Base-by-base conservation (phyloP, 2,113 vertebrate species). In the Siniperca chuatsi region DNA sequence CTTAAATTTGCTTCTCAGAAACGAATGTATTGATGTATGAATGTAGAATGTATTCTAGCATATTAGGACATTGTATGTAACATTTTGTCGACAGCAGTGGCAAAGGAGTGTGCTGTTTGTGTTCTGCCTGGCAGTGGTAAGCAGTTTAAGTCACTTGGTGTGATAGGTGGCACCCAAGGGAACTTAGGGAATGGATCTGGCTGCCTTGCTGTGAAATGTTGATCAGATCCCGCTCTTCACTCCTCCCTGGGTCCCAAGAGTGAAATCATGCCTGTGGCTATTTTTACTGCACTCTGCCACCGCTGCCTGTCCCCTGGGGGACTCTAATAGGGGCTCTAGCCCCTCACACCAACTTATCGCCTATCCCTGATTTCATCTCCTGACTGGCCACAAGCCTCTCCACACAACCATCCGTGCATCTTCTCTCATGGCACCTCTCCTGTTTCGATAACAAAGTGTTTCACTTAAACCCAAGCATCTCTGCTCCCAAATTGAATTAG, bases 291-390 rank as follows among this genome's bases (percentile, higher is more conserved):
- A 64, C 89, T 91, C 86, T 91, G 78, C 87, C 85, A 83, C 81
- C 4, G 48, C 87, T 88, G 88, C 83, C 60, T 88, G 84, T 92
- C 92, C 90, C 92, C 78, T 20, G 79, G 90, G 92, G 87, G 71
- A 77, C 92, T 90, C 86, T 94, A 95, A 96, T 94, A 85, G 93
- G 90, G 91, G 78, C 85, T 91, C 85, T 54, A 82, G 84, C 89
- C 92, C 92, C 91, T 91, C 88, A 88, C 84, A 89, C 91, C 79
- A 90, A 93, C 90, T 93, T 93, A 94, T 94, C 90, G 83, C 92
- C 84, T 79, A 83, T 90, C 82, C 82, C 87, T 89, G 92, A 95
- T 95, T 95, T 95, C 84, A 94, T 94, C 93, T 94, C 79, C 90
- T 93, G 90, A 87, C 93, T 75, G 75, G 79, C 91, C 91, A 88